phyloP scores from a whole-genome alignment of 2,888 invertebrate species.

The Alloscopus bannaensis region DNA sequence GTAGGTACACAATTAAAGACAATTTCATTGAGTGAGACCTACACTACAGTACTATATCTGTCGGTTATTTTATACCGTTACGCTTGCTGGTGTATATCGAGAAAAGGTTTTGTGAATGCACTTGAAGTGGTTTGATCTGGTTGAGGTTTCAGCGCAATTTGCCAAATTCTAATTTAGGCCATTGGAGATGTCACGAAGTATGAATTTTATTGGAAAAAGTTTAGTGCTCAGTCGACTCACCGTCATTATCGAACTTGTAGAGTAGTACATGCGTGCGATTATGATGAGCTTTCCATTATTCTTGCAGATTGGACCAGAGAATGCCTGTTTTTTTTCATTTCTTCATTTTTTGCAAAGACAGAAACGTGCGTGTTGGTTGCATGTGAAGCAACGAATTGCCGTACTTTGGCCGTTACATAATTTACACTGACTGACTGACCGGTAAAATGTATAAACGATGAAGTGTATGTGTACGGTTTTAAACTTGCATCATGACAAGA shows the following conservation, averaged over 20 bases:
- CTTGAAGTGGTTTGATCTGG: too few relatives aligned
- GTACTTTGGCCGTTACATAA: conserved; percentile 32
- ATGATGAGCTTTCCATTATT: background rate
- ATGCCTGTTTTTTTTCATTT: background rate
- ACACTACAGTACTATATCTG: too few relatives aligned
- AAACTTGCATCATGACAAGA: too few relatives aligned
- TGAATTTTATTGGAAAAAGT: conserved; percentile 14
- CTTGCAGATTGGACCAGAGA: background rate
- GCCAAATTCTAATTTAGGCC: conserved; percentile 34
- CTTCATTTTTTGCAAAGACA: background rate
- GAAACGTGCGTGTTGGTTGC: background rate
- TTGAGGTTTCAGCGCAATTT: conserved; percentile 19
- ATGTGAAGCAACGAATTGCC: background rate
- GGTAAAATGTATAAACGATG: conserved; percentile 11
- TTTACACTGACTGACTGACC: conserved; percentile 20
- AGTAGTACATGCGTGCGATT: background rate
- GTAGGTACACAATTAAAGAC: conserved; percentile 22
- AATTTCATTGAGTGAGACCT: conserved; percentile 19
- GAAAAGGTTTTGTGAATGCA: too few relatives aligned
- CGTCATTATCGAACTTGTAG: background rate
- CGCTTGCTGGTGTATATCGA: too few relatives aligned
- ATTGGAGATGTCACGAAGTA: conserved; percentile 41
- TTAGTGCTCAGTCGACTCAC: background rate
- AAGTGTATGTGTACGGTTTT: background rate
- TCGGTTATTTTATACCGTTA: conserved; percentile 10